Conservation (phyloP, 2,888 invertebrate species). For the Noctua comes region DNA sequence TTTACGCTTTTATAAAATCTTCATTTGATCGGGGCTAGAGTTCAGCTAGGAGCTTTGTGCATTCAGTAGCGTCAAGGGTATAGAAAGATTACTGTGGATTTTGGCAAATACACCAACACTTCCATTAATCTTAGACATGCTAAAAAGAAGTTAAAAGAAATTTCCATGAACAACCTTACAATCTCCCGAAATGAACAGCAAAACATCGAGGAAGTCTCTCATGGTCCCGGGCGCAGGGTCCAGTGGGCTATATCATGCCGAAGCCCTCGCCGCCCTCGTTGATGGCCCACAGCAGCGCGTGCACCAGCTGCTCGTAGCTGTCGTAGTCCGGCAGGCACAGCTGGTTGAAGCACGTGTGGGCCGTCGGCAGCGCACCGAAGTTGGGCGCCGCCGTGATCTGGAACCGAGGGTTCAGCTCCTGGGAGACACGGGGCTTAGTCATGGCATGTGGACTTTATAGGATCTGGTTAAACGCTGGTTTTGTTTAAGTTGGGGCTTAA, state of each 20-base stretch:
- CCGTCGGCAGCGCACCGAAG: slow-evolving; percentile 97
- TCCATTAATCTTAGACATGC: background rate
- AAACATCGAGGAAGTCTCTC: background rate
- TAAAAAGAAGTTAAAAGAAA: background rate
- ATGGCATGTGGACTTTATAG: too few species aligned
- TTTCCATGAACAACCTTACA: background rate
- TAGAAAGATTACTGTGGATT: background rate
- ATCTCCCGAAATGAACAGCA: background rate
- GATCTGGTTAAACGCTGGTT: too few species aligned
- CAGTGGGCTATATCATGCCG: slow-evolving; percentile 79
- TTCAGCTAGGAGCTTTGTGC: background rate
- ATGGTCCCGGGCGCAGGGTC: too few species aligned
- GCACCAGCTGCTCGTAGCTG: slow-evolving; percentile 97
- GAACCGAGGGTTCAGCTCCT: slow-evolving; percentile 97
- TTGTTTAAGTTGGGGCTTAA: too few species aligned
- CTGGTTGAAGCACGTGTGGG: slow-evolving; percentile 99
- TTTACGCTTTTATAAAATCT: background rate
- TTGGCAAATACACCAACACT: background rate
- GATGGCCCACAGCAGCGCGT: slow-evolving; percentile 96
- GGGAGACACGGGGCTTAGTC: background rate
- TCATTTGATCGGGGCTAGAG: background rate
- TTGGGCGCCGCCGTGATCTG: slow-evolving; percentile 97
- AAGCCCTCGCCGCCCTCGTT: slow-evolving; percentile 99
- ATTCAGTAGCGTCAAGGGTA: background rate
- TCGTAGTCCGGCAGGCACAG: slow-evolving; percentile 98